Conservation (phyloP, 35 echinoderm and acorn worm genomes). For the Ophiothrix spiculata region DNA sequence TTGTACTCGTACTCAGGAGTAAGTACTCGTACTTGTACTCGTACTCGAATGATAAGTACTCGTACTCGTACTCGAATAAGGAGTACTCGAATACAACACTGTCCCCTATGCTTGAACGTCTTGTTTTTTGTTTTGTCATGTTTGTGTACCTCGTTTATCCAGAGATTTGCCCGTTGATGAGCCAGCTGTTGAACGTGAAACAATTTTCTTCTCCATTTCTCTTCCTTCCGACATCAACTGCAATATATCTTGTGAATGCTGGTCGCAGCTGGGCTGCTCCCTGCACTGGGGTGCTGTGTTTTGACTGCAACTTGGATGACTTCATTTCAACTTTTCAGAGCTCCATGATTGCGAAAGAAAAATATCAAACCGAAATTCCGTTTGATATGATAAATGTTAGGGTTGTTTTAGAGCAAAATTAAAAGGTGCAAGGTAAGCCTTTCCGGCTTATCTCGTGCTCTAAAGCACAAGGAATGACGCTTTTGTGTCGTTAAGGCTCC, state of each 20-base stretch:
- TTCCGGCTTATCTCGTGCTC: conserved; percentile 63
- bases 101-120: no score
- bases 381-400: conserved; percentile 30
- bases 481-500: conserved; percentile 21
- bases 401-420: conserved; percentile 22
- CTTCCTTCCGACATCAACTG: conserved; percentile 54
- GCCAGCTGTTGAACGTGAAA: conserved; percentile 40
- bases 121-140: no score
- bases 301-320: conserved; percentile 35
- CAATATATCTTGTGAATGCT: conserved; percentile 25
- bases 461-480: conserved; percentile 54
- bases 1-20: no score
- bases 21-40: no score
- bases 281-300: conserved; percentile 32
- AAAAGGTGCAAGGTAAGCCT: conserved; percentile 29
- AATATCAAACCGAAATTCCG: conserved; percentile 16
- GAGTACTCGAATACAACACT: no score
- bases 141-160: background rate
- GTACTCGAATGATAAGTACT: no score
- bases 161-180: background rate
- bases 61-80: no score
- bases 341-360: conserved; percentile 69
- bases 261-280: conserved; percentile 24
- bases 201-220: conserved; percentile 75
- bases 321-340: conserved; percentile 57